Conservation (phyloP, 1,140 invertebrate genomes). For the Leptopilina boulardi region DNA sequence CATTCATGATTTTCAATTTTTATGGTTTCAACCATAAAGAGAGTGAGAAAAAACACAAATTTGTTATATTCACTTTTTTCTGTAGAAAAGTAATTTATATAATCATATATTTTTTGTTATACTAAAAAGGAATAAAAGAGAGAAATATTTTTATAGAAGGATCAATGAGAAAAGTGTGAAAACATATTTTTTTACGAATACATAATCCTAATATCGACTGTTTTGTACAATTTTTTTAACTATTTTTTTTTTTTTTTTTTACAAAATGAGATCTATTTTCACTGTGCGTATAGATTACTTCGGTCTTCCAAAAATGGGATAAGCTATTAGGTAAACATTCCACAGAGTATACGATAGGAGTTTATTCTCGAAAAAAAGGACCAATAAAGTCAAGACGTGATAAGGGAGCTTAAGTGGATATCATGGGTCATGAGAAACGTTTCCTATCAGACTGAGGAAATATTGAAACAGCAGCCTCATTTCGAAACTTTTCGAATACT, state of each 20-base stretch:
- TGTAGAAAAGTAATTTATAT: no score
- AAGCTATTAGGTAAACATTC: slow-evolving; percentile 19
- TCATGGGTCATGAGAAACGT: slow-evolving; percentile 14
- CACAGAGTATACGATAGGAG: slow-evolving; percentile 11
- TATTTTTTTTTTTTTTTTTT: no score
- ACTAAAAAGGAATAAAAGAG: no score
- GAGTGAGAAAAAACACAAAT: no score
- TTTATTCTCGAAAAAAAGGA: slow-evolving; percentile 13
- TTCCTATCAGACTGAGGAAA: background rate
- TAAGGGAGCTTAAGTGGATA: background rate
- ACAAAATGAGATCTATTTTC: background rate
- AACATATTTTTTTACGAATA: no score
- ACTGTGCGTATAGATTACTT: background rate
- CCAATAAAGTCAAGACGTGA: slow-evolving; percentile 23
- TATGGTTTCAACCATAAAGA: background rate
- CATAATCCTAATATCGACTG: no score
- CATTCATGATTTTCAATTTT: background rate
- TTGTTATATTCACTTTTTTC: no score
- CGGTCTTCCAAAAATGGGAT: background rate
- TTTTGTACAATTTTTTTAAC: no score
- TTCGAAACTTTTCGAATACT: background rate
- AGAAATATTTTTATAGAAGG: no score
- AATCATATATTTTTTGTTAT: no score
- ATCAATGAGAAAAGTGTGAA: no score
- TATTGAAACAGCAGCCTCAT: background rate